Evolutionary conservation across 2,888 invertebrate genomes (phyloP), one percentile per base, ranked within the genome.

Genomic region (Caenorhabditis virilis): DNA sequence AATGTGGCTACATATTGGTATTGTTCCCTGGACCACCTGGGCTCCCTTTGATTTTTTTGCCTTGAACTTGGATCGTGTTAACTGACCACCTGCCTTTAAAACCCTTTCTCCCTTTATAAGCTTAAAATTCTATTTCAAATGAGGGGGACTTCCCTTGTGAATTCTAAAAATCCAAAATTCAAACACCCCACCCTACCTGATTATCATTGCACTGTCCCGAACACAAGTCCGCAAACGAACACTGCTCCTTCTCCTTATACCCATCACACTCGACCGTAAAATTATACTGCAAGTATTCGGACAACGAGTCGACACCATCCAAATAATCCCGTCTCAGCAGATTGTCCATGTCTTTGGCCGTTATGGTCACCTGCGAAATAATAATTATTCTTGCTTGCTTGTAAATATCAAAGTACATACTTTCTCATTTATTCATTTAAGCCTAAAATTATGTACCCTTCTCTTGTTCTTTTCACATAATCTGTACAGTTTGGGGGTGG

Each of bases 151-250:
- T n/a, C n/a, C n/a, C n/a, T n/a, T n/a, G n/a, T n/a, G n/a, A n/a
- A n/a, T n/a, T n/a, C n/a, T 41, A 5, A 13, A 20, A 41, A 41
- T 41, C 41, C 13, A 9, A 41, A 13, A 13, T 41, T 30, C 7
- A 30, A 38, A 42, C 13, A 26, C 18, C 16, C 13, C 18, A 16
- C 13, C 55, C 11, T 18, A 73, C 74, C 60, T 75, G 68, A 51
- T 76, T 76, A 54, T 78, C 78, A 42, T 72, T 74, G 50, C 78
- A 78, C 41, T 54, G 54, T 15, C 78, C 78, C 0, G 69, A 59
- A 55, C 78, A 78, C 22, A 78, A 52, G 50, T 72, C 66, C 23
- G 62, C 39, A 43, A 76, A 78, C 6, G 71, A 67, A 54, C 78
- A 78, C 22, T 64, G 41, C 9, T 43, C 33, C 39, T 55, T 60